A percentile compares a stretch with the other conserved stretches of the same genome.
These are phyloP conservation scores for Sciurus carolinensis DNA, from an alignment of 2,797 vertebrate genomes.

Conservation along the genomic window DNA sequence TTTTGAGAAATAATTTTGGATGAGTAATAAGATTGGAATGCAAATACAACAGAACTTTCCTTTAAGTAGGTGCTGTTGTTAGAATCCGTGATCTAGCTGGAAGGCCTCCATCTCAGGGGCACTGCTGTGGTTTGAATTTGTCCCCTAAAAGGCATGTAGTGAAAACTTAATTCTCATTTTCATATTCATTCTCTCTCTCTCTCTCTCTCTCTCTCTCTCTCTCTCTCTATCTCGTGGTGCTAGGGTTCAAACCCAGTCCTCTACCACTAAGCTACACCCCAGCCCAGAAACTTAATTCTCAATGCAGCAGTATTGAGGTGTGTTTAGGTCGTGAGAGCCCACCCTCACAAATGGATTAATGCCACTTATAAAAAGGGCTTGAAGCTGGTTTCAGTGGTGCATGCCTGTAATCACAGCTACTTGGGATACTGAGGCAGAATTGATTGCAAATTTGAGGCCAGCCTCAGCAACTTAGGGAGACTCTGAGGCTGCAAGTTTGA, in stretches of 20 bases:
- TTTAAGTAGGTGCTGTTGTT: not conserved
- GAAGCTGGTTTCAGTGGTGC: too few species aligned
- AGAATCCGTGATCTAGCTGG: not conserved
- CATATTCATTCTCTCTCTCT: too few species aligned
- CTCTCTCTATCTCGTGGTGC: too few species aligned
- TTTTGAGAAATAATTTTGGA: not conserved
- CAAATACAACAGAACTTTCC: not conserved
- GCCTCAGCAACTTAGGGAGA: too few species aligned
- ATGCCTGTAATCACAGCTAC: too few species aligned
- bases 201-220: too few species aligned
- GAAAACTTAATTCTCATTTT: not conserved
- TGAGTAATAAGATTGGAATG: not conserved
- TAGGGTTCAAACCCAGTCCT: not conserved
- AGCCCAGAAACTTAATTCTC: not conserved
- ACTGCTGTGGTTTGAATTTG: not conserved
- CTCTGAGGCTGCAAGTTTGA: not conserved
- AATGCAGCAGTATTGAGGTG: not conserved
- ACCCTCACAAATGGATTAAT: too few species aligned
- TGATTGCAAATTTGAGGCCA: too few species aligned
- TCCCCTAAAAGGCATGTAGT: not conserved
- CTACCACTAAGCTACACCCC: not conserved
- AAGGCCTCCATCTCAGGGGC: not conserved
- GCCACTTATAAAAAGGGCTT: not conserved
- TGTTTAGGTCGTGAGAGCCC: not conserved
- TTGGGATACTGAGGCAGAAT: too few species aligned